A percentile compares a stretch with the other conserved stretches of the same genome.
Conservation (phyloP, 2,113 vertebrate genomes). For the Eudyptes chrysolophus region DNA sequence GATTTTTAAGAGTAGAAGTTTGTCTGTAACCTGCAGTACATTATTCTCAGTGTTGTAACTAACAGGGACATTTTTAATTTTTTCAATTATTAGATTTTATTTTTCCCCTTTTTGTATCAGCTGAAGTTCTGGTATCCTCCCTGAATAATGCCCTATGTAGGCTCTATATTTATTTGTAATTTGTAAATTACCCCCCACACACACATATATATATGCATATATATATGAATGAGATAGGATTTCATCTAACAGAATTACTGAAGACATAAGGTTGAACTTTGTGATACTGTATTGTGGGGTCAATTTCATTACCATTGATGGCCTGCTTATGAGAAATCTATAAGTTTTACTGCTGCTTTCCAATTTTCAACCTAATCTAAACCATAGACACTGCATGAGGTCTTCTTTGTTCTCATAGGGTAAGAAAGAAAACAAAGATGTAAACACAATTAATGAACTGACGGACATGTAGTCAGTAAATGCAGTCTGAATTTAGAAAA, state of each 20-base stretch:
- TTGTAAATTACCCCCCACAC: not conserved
- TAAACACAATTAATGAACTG: conserved; percentile 48
- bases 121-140: not conserved
- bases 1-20: conserved; percentile 34
- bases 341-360: conserved; percentile 56
- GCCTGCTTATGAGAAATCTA: conserved; percentile 52
- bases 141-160: not conserved
- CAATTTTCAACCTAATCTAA: conserved; percentile 51
- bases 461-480: not conserved
- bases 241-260: conserved; percentile 39
- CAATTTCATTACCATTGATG: conserved; percentile 46
- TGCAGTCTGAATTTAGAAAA: not conserved
- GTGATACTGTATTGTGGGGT: conserved; percentile 35
- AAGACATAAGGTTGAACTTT: conserved; percentile 54
- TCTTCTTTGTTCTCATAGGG: conserved; percentile 8
- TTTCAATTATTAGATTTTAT: not conserved
- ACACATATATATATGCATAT: not conserved
- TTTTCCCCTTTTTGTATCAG: not conserved
- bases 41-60: not conserved
- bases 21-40: not conserved
- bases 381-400: not conserved
- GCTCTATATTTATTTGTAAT: not conserved
- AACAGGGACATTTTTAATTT: not conserved
- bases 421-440: conserved; percentile 35
- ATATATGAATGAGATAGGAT: conserved; percentile 2